Evolutionary conservation across 2,113 vertebrate species (phyloP).

Genomic region (Macroglossus sobrinus): DNA sequence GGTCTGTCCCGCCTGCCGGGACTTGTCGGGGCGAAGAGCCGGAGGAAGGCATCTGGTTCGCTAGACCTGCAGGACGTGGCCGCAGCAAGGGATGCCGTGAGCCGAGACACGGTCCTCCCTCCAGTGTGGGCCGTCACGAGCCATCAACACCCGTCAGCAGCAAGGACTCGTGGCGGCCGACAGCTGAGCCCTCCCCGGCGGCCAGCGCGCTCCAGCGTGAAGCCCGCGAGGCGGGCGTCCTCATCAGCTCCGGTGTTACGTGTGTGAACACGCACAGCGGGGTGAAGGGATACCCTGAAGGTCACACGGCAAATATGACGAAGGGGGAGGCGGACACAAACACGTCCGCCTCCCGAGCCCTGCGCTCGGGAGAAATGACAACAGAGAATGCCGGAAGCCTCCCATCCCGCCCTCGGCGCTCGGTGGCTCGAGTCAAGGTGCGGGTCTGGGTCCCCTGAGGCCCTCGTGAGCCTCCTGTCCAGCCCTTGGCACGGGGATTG

Average conservation of each 20-base stretch:
- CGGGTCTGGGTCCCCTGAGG: not conserved
- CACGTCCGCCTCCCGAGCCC: not conserved
- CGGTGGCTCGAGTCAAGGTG: not conserved
- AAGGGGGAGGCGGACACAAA: not conserved
- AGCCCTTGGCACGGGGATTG: not conserved
- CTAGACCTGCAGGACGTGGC: not conserved
- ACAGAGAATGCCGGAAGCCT: not conserved
- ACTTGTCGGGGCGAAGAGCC: constrained; percentile 8
- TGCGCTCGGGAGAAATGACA: not conserved
- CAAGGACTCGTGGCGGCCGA: not conserved
- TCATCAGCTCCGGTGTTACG: not conserved
- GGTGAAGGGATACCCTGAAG: not conserved
- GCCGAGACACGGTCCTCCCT: not conserved
- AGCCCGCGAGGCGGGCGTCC: not conserved
- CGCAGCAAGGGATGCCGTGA: not conserved
- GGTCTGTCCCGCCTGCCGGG: not conserved
- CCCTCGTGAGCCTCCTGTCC: not conserved
- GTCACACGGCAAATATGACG: not conserved
- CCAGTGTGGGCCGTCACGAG: not conserved
- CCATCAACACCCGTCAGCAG: not conserved
- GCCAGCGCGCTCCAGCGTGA: not conserved
- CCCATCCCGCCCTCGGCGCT: no score
- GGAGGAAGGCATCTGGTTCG: not conserved
- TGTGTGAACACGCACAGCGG: not conserved
- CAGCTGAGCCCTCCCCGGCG: not conserved